Evolutionary conservation across 2,797 vertebrate genomes (phyloP), one percentile per base, ranked within the genome.

Genomic region (Onychomys arenicola): DNA sequence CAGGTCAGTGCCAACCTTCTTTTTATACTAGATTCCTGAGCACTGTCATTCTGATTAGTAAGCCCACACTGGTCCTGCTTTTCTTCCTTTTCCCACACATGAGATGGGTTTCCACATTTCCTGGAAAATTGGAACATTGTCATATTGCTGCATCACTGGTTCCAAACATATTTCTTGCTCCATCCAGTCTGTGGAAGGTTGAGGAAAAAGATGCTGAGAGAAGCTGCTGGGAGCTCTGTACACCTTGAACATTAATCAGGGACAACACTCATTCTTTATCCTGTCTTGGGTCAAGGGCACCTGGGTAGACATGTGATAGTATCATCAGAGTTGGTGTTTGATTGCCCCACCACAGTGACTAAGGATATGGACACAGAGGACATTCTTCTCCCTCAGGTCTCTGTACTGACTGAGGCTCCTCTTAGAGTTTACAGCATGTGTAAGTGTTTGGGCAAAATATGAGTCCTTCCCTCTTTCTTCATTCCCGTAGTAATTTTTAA

Each of bases 211-310:
- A 25, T 1, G 23, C 78, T 57, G 5, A n/a, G 17, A 21, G 19
- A n/a, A 57, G 9, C 9, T 57, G 19, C 10, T 23, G 46, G 10
- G 10, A 34, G 2, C 11, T 11, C 1, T 34, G 1, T 5, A 12
- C 34, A 57, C 5, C 49, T 17, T 32, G 4, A 13, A 23, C 57
- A 6, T 77, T 12, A 29, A 46, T 49, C 0, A 49, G 29, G 27
- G 25, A 49, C 6, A 6, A 5, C 23, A 75, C 75, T 29, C 11
- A 77, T 17, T 49, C 12, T 77, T 29, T 59, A 59, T 59, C 1
- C 57, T 59, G 57, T 59, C 21, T 5, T 59, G 19, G 4, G 6
- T 59, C 57, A 8, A 52, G 49, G 3, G 2, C 49, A 52, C 49
- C 49, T 2, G 12, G 49, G 52, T 52, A 52, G 12, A 52, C 49